Percentiles rank a stretch among this genome's conserved stretches.
phyloP scores from a whole-genome alignment of 2,888 invertebrate species.

The Rugalucina vietnamica region DNA sequence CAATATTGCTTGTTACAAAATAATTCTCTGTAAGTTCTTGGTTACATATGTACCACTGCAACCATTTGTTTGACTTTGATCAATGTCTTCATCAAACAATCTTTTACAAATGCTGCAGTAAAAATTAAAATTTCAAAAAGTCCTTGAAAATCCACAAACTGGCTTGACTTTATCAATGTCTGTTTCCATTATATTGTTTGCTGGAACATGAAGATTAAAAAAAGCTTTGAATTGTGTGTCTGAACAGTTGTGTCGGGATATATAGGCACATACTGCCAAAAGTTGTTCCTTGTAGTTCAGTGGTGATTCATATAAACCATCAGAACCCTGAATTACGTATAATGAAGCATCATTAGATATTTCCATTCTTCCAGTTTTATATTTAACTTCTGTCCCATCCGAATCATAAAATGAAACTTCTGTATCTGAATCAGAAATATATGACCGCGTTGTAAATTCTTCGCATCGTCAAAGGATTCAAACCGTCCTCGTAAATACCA shows the following conservation, averaged over 20 bases:
- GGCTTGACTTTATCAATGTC: neutral
- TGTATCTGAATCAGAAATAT: neutral
- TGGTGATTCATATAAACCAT: neutral
- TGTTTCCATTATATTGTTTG: neutral
- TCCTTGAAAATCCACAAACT: neutral
- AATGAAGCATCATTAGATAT: neutral
- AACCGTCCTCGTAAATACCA: too few relatives aligned
- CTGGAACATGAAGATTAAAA: neutral
- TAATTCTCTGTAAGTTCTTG: neutral
- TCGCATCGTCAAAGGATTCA: too few relatives aligned
- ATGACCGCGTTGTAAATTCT: too few relatives aligned
- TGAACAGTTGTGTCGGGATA: neutral
- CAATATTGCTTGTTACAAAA: neutral
- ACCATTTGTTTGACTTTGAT: neutral
- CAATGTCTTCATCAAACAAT: neutral
- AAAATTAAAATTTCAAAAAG: neutral
- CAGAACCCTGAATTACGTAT: neutral
- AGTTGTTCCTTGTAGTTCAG: neutral
- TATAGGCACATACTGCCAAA: neutral
- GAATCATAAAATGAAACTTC: neutral
- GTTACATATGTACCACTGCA: slow-evolving; percentile 4
- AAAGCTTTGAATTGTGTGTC: neutral
- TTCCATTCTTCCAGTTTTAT: neutral
- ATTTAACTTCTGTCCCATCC: neutral
- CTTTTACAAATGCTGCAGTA: neutral